Evolutionary conservation across 1,140 invertebrate genomes (phyloP), one percentile per base, ranked within the genome.

Genomic region (Vollenhovia emeryi): DNA sequence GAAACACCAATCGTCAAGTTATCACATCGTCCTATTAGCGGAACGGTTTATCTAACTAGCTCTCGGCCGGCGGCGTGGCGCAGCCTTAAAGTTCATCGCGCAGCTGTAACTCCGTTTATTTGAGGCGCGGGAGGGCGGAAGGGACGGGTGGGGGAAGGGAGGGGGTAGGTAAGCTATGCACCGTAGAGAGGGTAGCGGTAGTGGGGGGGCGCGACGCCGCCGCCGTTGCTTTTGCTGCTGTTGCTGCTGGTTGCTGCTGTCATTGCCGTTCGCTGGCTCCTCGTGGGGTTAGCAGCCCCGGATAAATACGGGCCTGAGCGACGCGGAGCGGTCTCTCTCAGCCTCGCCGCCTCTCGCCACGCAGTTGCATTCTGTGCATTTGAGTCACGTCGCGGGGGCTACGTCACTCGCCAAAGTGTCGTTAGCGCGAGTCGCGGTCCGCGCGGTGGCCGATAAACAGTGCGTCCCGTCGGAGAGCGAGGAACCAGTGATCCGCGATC

Each of bases 261-360:
- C 43, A 2, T 2, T 9, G 45, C 15, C 4, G 45, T 15, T 40
- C 11, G 75, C 24, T 64, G 74, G 59, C 18, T 50, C 60, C 60
- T 13, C 3, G 52, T 11, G 15, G 43, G 60, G 75, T 66, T 66
- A 79, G 75, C 75, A 66, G 75, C 60, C 40, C 60, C 43, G 60
- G 13, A 24, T 68, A 50, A 50, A 79, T 79, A 79, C 60, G 60
- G 60, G 15, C 43, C 30, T 68, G 40, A n/a, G 4, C 30, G 5
- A 24, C 9, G 24, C 36, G 55, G 55, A 40, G 21, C n/a, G 2
- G 36, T 43, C 21, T 21, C 24, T 36, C 11, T 1, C 33, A 40
- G 21, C n/a, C n/a, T n/a, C n/a, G n/a, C n/a, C 8, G 36, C 43
- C 21, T 24, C 36, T 36, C 71, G 73, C 24, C 27, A 2, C 45